phyloP scores from a whole-genome alignment of 1,140 invertebrate species.

The Bombus fervidus region DNA sequence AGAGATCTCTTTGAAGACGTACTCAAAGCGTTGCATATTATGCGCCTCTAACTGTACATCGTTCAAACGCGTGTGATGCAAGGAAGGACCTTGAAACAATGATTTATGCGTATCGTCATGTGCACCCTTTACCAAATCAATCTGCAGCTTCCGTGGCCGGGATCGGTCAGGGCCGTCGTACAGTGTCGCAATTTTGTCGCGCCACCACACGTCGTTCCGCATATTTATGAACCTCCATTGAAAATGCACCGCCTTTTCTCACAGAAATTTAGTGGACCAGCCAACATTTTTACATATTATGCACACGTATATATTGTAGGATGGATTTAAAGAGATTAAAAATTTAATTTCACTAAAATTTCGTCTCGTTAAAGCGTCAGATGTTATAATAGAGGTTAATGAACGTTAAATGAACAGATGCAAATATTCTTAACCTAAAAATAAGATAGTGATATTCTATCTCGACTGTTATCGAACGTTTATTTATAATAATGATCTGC shows the following conservation, averaged over 20 bases:
- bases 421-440: background rate
- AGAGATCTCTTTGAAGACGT: slow-evolving; percentile 10
- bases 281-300: background rate
- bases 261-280: background rate
- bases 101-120: slow-evolving; percentile 47
- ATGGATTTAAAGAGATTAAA: background rate
- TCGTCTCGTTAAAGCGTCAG: background rate
- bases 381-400: background rate
- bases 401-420: background rate
- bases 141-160: slow-evolving; percentile 57
- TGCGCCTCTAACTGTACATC: background rate
- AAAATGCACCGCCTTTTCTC: background rate
- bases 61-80: background rate
- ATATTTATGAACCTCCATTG: background rate
- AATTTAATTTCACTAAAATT: background rate
- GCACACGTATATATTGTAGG: too few species aligned
- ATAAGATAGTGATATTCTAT: background rate
- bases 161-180: slow-evolving; percentile 42
- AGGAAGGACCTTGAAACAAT: slow-evolving; percentile 65
- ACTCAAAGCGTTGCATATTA: slow-evolving; percentile 3
- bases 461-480: background rate
- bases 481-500: background rate
- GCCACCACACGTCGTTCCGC: slow-evolving; percentile 10
- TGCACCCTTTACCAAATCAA: slow-evolving; percentile 61
- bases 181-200: slow-evolving; percentile 21